Conservation (phyloP, 1,140 invertebrate species). For the Platorchestia sp. region DNA sequence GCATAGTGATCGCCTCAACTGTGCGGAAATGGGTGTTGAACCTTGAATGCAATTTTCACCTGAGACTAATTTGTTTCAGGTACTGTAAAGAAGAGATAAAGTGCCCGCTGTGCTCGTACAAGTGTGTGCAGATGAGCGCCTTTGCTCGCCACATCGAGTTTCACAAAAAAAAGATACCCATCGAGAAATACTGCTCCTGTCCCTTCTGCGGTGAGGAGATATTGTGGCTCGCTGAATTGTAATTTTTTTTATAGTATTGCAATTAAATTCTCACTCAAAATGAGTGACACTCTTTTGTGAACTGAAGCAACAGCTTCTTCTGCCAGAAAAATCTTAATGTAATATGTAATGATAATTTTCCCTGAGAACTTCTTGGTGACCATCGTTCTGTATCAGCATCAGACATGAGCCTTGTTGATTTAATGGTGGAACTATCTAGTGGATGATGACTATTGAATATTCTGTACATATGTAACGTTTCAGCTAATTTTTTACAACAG, state of each 20-base stretch:
- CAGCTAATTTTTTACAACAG: too few species aligned
- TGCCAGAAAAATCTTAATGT: neutral
- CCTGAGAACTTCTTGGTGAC: neutral
- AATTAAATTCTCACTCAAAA: neutral
- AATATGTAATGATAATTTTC: neutral
- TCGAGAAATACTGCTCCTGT: conserved; percentile 58
- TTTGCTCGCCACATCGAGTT: conserved; percentile 68
- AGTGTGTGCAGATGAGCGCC: conserved; percentile 69
- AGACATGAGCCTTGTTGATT: neutral
- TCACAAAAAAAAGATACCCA: conserved; percentile 50
- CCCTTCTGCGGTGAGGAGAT: conserved; percentile 66
- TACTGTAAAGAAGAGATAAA: conserved; percentile 69
- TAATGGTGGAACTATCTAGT: too few species aligned
- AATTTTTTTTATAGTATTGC: neutral
- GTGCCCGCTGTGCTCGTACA: conserved; percentile 69
- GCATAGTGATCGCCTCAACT: too few species aligned
- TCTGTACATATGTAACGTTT: too few species aligned
- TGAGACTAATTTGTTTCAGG: conserved; percentile 51
- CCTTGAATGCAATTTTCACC: neutral
- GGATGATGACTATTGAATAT: too few species aligned
- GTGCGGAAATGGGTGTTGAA: neutral
- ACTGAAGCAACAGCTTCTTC: neutral
- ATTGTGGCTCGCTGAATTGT: neutral
- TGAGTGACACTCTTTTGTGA: neutral
- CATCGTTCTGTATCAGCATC: neutral